These are phyloP conservation scores for Ailurus styani DNA, from an alignment of 2,113 vertebrate genomes.

Conservation along the genomic window DNA sequence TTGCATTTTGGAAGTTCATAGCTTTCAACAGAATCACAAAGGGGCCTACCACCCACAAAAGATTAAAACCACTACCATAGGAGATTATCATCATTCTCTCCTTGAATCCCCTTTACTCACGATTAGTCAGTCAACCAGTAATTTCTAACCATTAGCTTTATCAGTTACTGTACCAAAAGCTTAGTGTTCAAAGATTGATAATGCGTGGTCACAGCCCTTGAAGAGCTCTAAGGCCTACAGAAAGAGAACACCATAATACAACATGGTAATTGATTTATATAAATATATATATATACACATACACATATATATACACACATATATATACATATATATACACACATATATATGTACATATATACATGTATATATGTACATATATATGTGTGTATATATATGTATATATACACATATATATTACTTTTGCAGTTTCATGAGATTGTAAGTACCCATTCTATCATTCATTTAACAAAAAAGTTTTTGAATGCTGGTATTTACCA, in stretches of 20 bases:
- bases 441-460: background rate
- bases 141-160: constrained; percentile 15
- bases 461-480: background rate
- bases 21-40: background rate
- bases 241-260: background rate
- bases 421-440: background rate
- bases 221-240: background rate
- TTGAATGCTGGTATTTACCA: background rate
- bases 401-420: background rate
- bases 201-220: background rate
- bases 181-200: background rate
- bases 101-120: background rate
- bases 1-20: background rate
- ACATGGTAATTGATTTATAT: background rate
- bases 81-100: background rate
- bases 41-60: background rate
- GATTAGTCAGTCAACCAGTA: background rate
- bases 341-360: too few relatives aligned
- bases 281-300: background rate
- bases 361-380: background rate
- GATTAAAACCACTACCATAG: background rate
- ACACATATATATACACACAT: too few relatives aligned
- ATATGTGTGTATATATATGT: too few relatives aligned
- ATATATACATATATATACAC: background rate
- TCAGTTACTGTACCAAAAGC: constrained; percentile 12